phyloP scores from a whole-genome alignment of 2,888 invertebrate species.

The Scaptomyza flava region DNA sequence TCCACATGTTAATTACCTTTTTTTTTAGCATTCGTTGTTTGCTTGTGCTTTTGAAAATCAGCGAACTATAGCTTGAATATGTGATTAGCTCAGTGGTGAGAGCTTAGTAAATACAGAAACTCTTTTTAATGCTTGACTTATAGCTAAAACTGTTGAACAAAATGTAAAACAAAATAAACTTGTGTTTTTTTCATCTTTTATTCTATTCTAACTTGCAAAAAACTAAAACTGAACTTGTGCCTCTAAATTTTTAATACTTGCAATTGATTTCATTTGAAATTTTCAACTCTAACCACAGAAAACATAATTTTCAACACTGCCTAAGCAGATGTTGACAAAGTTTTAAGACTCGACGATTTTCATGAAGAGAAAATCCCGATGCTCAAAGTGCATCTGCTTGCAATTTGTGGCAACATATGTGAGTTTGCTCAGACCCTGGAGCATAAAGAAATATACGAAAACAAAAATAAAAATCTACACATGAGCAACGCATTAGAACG shows the following conservation, averaged over 20 bases:
- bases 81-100: constrained; percentile 4
- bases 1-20: constrained; percentile 41
- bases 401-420: constrained; percentile 72
- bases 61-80: constrained; percentile 1
- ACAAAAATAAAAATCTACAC: constrained; percentile 22
- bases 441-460: constrained; percentile 40
- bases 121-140: neutral
- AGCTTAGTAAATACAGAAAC: constrained; percentile 15
- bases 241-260: no score
- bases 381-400: constrained; percentile 52
- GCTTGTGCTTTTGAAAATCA: constrained; percentile 9
- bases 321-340: constrained; percentile 41
- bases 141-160: neutral
- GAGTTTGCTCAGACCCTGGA: constrained; percentile 36
- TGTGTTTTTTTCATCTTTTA: neutral
- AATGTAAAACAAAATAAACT: neutral
- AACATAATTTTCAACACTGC: neutral
- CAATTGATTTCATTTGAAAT: no score
- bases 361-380: constrained; percentile 29
- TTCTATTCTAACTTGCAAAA: neutral
- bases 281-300: neutral
- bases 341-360: constrained; percentile 3
- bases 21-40: constrained; percentile 19
- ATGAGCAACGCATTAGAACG: constrained; percentile 43
- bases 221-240: neutral